Evolutionary conservation across 2,113 vertebrate species (phyloP).

Genomic region (Cepphus grylle): DNA sequence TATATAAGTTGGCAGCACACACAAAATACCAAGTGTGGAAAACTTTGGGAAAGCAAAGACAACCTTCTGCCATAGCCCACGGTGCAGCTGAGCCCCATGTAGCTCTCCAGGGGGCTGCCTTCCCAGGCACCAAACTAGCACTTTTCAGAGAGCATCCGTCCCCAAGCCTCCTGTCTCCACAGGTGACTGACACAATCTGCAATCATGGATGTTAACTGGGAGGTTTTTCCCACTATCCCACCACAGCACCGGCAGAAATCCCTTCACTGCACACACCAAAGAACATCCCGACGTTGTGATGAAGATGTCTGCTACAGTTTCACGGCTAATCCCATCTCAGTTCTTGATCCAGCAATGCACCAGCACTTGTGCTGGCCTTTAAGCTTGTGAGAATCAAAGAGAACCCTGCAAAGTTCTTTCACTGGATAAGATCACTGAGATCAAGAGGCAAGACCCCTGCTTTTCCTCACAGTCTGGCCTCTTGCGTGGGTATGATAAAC

Average conservation of each 20-base stretch:
- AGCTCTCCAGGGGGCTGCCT: not conserved
- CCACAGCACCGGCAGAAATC: not conserved
- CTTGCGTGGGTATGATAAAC: not conserved
- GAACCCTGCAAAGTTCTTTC: not conserved
- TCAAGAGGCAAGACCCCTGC: not conserved
- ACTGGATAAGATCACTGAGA: not conserved
- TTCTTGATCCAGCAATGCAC: not conserved
- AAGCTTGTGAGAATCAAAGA: not conserved
- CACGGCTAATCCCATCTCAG: not conserved
- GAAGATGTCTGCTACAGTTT: not conserved
- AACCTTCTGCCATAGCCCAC: not conserved
- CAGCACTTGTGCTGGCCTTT: not conserved
- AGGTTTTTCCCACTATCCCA: not conserved
- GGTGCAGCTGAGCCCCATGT: not conserved
- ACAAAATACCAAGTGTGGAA: not conserved
- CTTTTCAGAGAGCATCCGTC: not conserved
- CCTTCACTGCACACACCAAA: not conserved
- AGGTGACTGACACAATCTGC: not conserved
- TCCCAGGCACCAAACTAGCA: not conserved
- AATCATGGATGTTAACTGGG: not conserved
- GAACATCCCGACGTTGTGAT: not conserved
- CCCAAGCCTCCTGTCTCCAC: not conserved
- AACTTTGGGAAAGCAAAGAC: not conserved
- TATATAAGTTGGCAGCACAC: not conserved
- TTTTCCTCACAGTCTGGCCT: not conserved